Evolutionary conservation across 2,113 vertebrate species (phyloP).

Genomic region (Nothoprocta perdicaria): DNA sequence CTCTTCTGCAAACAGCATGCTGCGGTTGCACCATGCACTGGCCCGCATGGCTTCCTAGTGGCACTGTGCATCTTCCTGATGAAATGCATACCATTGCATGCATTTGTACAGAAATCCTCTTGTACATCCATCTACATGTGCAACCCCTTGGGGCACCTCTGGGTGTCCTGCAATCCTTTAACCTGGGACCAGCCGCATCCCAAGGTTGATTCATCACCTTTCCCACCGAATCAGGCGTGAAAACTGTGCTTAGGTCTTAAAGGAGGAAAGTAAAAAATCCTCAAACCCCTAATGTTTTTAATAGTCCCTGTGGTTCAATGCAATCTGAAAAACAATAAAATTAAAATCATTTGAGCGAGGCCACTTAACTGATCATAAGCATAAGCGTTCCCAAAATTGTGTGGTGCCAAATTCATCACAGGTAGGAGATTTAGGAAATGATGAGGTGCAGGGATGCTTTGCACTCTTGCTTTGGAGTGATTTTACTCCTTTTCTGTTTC

Average conservation of each 20-base stretch:
- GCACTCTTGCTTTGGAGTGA: neutral
- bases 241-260: neutral
- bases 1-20: neutral
- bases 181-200: neutral
- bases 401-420: conserved; percentile 24
- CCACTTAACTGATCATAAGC: neutral
- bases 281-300: neutral
- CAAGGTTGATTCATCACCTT: too few relatives aligned
- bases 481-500: neutral
- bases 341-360: conserved; percentile 5
- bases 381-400: conserved; percentile 22
- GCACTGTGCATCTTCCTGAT: neutral
- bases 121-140: too few relatives aligned
- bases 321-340: conserved; percentile 17
- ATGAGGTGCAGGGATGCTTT: neutral
- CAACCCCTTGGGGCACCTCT: too few relatives aligned
- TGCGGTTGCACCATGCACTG: rapidly evolving
- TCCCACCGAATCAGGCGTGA: neutral
- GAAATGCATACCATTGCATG: neutral
- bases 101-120: rapidly evolving
- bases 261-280: neutral
- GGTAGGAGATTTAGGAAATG: neutral
- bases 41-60: neutral
- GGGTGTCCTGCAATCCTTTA: neutral
- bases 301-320: neutral